Evolutionary conservation across 2,888 invertebrate species (phyloP).

Genomic region (Netelia inedita): DNA sequence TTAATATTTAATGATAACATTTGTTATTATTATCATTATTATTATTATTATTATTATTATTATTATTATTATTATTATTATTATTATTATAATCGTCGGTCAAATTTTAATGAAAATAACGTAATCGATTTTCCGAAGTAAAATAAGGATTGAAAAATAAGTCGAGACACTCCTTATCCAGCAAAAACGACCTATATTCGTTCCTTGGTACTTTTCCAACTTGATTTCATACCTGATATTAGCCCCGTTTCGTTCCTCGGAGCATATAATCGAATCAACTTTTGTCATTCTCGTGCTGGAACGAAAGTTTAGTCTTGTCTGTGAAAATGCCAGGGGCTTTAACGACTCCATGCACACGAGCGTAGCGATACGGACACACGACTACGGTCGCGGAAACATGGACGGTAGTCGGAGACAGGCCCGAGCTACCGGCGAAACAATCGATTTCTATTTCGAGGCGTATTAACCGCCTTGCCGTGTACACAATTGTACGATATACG

Average conservation of each 20-base stretch:
- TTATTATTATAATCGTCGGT: neutral
- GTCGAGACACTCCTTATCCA: neutral
- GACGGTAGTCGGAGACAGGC: neutral
- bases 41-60: too few relatives aligned
- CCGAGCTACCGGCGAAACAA: slow-evolving; percentile 55
- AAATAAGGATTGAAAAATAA: slow-evolving; percentile 6
- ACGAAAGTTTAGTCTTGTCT: slow-evolving; percentile 61
- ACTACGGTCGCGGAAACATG: neutral
- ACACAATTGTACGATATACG: slow-evolving; percentile 26
- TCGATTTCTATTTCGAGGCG: slow-evolving; percentile 66
- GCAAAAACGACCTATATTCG: neutral
- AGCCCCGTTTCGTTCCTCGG: slow-evolving; percentile 44
- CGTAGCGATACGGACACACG: neutral
- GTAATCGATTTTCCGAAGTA: neutral
- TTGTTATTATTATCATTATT: too few relatives aligned
- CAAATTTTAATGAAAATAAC: neutral
- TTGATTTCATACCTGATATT: slow-evolving; percentile 42
- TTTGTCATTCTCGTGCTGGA: slow-evolving; percentile 40
- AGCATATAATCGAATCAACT: slow-evolving; percentile 62
- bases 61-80: neutral
- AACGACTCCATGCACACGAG: slow-evolving; percentile 1
- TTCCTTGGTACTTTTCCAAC: slow-evolving; percentile 6
- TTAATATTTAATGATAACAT: too few relatives aligned
- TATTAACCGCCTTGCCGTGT: slow-evolving; percentile 62
- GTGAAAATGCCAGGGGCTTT: slow-evolving; percentile 56